Percentiles rank a stretch among this genome's conserved stretches.
Conservation (phyloP, 2,888 invertebrate species). For the Orthosia gracilis region DNA sequence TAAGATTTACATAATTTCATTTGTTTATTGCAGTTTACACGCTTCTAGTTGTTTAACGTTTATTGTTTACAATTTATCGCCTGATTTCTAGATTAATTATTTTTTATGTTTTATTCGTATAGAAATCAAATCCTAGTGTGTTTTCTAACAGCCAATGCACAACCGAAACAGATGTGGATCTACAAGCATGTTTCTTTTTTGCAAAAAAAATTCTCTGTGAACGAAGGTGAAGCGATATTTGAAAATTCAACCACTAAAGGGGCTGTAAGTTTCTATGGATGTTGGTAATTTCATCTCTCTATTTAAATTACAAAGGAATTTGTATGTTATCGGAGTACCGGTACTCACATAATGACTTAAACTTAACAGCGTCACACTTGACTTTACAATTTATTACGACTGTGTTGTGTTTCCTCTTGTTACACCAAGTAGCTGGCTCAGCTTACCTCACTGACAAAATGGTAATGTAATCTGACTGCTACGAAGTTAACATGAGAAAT, state of each 20-base stretch:
- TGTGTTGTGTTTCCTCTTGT: slow-evolving; percentile 18
- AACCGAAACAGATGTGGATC: too few relatives aligned
- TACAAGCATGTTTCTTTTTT: too few relatives aligned
- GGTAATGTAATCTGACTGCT: slow-evolving; percentile 22
- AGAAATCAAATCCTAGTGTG: not conserved
- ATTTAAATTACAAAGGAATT: not conserved
- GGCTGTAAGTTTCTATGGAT: too few relatives aligned
- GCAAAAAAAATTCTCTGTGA: too few relatives aligned
- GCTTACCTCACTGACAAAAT: slow-evolving; percentile 27
- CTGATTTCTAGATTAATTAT: slow-evolving; percentile 15
- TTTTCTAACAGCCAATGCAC: not conserved
- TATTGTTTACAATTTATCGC: not conserved
- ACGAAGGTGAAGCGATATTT: too few relatives aligned
- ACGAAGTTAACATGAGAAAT: not conserved
- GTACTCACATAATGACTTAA: slow-evolving; percentile 37
- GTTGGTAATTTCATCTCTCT: not conserved
- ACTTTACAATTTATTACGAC: slow-evolving; percentile 31
- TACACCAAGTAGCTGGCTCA: slow-evolving; percentile 15
- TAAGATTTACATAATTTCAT: slow-evolving; percentile 43
- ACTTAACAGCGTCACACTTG: slow-evolving; percentile 24
- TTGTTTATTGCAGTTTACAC: slow-evolving; percentile 2
- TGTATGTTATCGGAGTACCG: slow-evolving; percentile 29
- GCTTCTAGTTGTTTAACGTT: not conserved
- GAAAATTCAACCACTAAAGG: too few relatives aligned
- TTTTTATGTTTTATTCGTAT: slow-evolving; percentile 2